Percentiles rank a stretch among this genome's conserved stretches.
Conservation (phyloP, 2,888 invertebrate genomes). For the Drosophila mayaguana region DNA sequence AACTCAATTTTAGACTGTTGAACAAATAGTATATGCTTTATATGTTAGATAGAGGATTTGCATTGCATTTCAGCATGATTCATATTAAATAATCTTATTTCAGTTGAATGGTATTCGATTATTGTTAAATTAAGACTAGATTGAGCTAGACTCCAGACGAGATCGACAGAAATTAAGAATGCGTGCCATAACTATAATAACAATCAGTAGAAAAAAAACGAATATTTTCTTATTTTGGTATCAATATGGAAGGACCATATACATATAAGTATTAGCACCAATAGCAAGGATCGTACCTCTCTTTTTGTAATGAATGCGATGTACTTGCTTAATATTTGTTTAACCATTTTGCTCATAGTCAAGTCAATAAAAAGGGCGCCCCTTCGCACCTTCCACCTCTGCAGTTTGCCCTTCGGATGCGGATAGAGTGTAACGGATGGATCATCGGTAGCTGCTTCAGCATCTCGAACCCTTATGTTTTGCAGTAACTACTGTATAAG, state of each 20-base stretch:
- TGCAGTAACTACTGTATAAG: neutral
- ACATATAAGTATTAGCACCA: too few species aligned
- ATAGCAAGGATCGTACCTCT: neutral
- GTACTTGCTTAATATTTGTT: neutral
- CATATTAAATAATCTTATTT: constrained; percentile 1
- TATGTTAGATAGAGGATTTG: constrained; percentile 20
- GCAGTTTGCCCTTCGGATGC: neutral
- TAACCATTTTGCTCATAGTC: neutral
- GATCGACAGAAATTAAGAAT: neutral
- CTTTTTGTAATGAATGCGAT: neutral
- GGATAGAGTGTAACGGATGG: neutral
- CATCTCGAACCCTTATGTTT: neutral
- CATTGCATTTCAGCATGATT: constrained; percentile 14
- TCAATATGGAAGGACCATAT: too few species aligned
- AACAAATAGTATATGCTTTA: constrained; percentile 2
- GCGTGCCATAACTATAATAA: too few species aligned
- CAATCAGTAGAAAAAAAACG: too few species aligned
- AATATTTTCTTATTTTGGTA: too few species aligned
- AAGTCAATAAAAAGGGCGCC: neutral
- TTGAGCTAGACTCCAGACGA: neutral
- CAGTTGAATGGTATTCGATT: neutral
- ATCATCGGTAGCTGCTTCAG: neutral
- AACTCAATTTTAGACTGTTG: neutral
- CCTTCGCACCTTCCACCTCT: neutral
- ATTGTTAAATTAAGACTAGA: neutral